Evolutionary conservation across 2,888 invertebrate genomes (phyloP), one percentile per base, ranked within the genome.

Genomic region (Tetropium fuscum): DNA sequence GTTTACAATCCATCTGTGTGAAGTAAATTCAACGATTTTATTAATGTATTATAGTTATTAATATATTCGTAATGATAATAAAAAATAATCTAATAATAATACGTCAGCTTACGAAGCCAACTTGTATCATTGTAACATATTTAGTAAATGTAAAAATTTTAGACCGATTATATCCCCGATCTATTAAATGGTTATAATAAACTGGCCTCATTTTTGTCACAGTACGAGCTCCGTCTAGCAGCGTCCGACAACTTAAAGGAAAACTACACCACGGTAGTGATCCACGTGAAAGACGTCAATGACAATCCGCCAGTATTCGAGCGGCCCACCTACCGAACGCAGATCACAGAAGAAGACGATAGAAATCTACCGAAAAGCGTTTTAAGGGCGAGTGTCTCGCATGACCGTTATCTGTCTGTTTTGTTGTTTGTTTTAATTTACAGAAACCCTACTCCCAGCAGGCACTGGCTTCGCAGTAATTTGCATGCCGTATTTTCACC

Each of bases 291-390:
- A 84, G 97, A 98, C 82, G 96, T 97, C 71, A 98, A 98, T 84
- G 98, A 98, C 87, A 98, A 98, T 86, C 94, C 97, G 38, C 98
- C 98, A 1, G 94, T 95, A 72, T 98, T 98, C 84, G 95, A 95
- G 83, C 86, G 95, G 69, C 95, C 96, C 49, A 95, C 94, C 56
- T 97, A 96, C 85, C 90, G 95, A 78, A 95, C 96, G 48, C 95
- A 96, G 84, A 96, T 97, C 83, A 96, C 95, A 36, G 96, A 96
- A 83, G 96, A 96, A 83, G 96, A 96, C 80, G 95, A 96, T 85
- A 88, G 95, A 77, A 95, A 94, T 83, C 87, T 96, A 75, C 96
- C 96, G 70, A 96, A 96, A 83, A 91, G 94, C 77, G 94, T 97
- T 74, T 86, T 97, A 76, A 93, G 94, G 95, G 96, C 82, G 81